Evolutionary conservation across 2,888 invertebrate genomes (phyloP), one percentile per base, ranked within the genome.

Genomic region (Crocallis elinguaria): DNA sequence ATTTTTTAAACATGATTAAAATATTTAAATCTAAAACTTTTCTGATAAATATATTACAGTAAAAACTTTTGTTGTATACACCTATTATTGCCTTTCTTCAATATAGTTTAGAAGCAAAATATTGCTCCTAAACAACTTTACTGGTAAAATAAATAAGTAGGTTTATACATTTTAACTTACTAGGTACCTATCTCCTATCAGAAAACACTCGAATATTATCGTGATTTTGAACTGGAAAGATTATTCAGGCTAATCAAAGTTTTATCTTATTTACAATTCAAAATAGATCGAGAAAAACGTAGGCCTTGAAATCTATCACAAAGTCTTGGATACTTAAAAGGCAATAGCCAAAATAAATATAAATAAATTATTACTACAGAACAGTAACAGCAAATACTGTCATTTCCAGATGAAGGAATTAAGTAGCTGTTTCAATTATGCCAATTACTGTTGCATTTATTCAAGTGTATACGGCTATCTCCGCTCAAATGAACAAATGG

Each of bases 181-280:
- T 64, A n/a, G n/a, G n/a, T n/a, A n/a, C n/a, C n/a, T n/a, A 67
- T 69, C 69, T 67, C 60, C 52, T 73, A 77, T 71, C 67, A 56
- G 73, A 77, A 75, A 66, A 72, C 72, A 72, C 77, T 82, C 77
- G 67, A 82, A 75, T 77, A 64, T 71, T 64, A 77, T 79, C 76
- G 67, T 73, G 79, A 79, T 79, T 77, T 75, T 63, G 65, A 60
- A 74, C 74, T 73, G 72, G 69, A 73, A 77, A 79, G 81, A 86
- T 84, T 82, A 85, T 75, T 75, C 74, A 78, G 69, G 78, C 72
- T 75, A 75, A 79, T 73, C 75, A 73, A 75, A 73, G 67, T 37
- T 74, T 82, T 82, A 88, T 88, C 88, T 85, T 90, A 89, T 88
- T 84, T 88, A 89, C 88, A 88, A 81, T 84, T 80, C 77, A 82